Evolutionary conservation across 2,113 vertebrate genomes (phyloP).

Genomic region (Gracilinanus agilis): DNA sequence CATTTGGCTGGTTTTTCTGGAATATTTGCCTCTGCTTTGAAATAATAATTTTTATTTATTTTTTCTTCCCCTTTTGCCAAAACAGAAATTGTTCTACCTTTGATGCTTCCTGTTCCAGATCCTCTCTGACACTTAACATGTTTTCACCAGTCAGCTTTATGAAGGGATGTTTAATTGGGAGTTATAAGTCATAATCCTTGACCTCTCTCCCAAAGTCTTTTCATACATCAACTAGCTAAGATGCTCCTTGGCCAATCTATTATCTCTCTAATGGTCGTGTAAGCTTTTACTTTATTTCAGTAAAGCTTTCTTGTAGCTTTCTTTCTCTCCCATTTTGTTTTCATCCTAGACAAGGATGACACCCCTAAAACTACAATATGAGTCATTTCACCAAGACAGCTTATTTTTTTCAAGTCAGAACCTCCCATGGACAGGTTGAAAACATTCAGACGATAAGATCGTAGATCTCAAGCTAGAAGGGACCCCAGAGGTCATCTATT

Average conservation of each 20-base stretch:
- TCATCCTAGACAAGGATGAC: not conserved
- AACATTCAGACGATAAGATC: not conserved
- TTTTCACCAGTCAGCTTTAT: not conserved
- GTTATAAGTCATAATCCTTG: not conserved
- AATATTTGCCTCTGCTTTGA: not conserved
- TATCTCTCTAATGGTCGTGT: not conserved
- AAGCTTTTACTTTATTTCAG: not conserved
- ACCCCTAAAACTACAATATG: not conserved
- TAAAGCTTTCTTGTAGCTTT: not conserved
- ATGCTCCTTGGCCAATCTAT: not conserved
- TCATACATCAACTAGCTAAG: not conserved
- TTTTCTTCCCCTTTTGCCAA: not conserved
- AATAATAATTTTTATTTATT: not conserved
- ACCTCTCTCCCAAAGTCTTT: not conserved
- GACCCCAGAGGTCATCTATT: not conserved
- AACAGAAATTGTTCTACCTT: not conserved
- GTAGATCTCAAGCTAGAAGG: not conserved
- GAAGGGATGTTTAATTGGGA: not conserved
- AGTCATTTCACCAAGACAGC: not conserved
- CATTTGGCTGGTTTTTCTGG: not conserved
- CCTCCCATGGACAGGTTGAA: not conserved
- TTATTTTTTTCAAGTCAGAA: not conserved
- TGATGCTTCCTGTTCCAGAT: not conserved
- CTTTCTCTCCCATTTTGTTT: not conserved
- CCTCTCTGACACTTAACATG: not conserved